Base-by-base conservation (phyloP, 35 echinoderm and acorn worm species). In the Anneissia japonica region DNA sequence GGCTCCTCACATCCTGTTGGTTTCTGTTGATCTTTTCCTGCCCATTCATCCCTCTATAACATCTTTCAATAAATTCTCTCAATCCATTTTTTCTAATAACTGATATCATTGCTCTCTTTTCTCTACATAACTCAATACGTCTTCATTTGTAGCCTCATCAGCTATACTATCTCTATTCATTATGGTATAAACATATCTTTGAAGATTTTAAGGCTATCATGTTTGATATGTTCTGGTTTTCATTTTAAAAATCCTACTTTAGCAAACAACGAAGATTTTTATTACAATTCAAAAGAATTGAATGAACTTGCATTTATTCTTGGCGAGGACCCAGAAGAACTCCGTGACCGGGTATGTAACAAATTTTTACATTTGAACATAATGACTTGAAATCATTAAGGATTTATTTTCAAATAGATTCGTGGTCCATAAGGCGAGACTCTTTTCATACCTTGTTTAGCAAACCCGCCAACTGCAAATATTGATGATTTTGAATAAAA, bases 271-370 rank as follows among this genome's bases (percentile, higher is more conserved):
- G 91, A 97, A 21, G 88, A 93, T 36, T 93, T 91, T 79, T 89
- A 84, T 73, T 96, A 96, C 80, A 41, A 92, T 45, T 97, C 95
- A 7, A 87, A 84, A 77, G 88, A 90, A 38, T 72, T 97, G 36
- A 93, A 97, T 38, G 91, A 97, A 46, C 81, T 93, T 23, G 95
- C 95, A 11, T 97, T 97, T 73, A 45, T 88, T 46, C 40, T 93
- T 34, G 95, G 95, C 73, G 95, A 97, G 46, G 91, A 97, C 76
- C 91, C 95, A 32, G 95, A 97, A 51, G 95, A 97, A 37, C 77
- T 97, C 9, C 83, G 91, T 85, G 95, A 97, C 39, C 87, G 91
- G 91, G 95, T 97, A 83, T 80, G 81, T 32, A 11, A 41, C 16
- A 1, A 11, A 74, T 32, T 74, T 85, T n/a, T n/a, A n/a, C n/a